Evolutionary conservation across 2,888 invertebrate species (phyloP).

Genomic region (Amphipoea oculea): DNA sequence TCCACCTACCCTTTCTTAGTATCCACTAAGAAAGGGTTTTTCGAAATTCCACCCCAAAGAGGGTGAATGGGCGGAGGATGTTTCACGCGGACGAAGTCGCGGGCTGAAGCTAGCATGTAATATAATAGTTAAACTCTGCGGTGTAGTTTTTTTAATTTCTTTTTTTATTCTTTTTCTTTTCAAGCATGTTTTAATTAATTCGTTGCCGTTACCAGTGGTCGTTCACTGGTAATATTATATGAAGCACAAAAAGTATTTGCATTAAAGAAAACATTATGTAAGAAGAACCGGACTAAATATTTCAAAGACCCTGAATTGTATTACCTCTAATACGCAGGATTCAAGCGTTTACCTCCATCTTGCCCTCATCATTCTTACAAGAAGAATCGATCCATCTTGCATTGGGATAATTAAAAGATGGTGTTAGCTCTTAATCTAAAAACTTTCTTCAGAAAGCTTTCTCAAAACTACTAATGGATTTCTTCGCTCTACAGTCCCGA

Average conservation of each 20-base stretch:
- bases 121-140: neutral
- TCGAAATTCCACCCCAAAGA: no score
- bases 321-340: neutral
- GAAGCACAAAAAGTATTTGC: neutral
- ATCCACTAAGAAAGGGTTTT: no score
- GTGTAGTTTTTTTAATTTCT: neutral
- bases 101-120: no score
- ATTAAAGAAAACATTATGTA: neutral
- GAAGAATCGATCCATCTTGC: neutral
- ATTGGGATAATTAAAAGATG: neutral
- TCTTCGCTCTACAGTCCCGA: neutral
- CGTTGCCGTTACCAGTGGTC: neutral
- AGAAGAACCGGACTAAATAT: neutral
- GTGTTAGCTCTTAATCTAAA: neutral
- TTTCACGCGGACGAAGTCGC: no score
- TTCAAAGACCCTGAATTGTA: neutral
- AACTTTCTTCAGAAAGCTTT: neutral
- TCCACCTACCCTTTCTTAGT: no score
- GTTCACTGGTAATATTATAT: neutral
- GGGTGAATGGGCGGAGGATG: no score
- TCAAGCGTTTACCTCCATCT: no score
- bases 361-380: neutral
- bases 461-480: neutral
- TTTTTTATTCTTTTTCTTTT: no score
- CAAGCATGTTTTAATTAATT: neutral